Percentiles rank a stretch among this genome's conserved stretches.
Evolutionary conservation across 2,888 invertebrate genomes (phyloP).

Genomic region (Sinotaia quadrata): DNA sequence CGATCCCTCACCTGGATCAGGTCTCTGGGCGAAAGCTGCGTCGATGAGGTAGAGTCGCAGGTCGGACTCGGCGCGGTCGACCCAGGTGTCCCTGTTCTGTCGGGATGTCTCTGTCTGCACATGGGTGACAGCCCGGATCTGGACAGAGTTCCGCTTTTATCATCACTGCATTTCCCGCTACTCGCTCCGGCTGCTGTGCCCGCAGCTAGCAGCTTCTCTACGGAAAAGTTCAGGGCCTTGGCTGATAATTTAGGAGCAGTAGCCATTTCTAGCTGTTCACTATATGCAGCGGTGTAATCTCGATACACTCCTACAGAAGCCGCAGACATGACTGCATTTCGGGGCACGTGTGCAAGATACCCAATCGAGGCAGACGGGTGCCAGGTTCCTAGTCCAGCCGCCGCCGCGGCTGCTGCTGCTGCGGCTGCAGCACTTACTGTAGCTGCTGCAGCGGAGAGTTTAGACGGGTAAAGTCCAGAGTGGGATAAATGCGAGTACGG

Average conservation of each 20-base stretch:
- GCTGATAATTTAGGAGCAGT: conserved; percentile 25
- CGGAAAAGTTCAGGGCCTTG: conserved; percentile 23
- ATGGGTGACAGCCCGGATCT: neutral
- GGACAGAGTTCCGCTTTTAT: too few species aligned
- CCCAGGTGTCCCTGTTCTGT: neutral
- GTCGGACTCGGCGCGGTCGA: conserved; percentile 75
- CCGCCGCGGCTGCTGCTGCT: conserved; percentile 6
- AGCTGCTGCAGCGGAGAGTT: conserved; percentile 13
- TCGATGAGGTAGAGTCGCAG: neutral
- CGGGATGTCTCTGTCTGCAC: neutral
- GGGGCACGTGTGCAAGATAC: conserved; percentile 19
- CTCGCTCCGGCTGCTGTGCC: too few species aligned
- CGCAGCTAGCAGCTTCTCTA: conserved; percentile 71
- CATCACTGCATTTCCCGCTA: too few species aligned
- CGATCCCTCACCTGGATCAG: conserved; percentile 4
- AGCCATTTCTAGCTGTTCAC: conserved; percentile 74
- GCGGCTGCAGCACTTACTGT: conserved; percentile 13
- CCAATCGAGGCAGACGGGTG: neutral
- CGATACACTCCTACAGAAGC: conserved; percentile 22
- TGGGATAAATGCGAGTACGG: conserved; percentile 32
- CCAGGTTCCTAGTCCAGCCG: conserved; percentile 12
- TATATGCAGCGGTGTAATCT: conserved; percentile 24
- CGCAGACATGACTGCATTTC: conserved; percentile 10
- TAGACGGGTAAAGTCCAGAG: conserved; percentile 21
- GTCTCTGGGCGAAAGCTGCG: conserved; percentile 68